Percentiles rank a stretch among this genome's conserved stretches.
These are phyloP conservation scores for Caenorhabditis brenneri DNA, from an alignment of 1,140 invertebrate genomes.

Conservation along the genomic window DNA sequence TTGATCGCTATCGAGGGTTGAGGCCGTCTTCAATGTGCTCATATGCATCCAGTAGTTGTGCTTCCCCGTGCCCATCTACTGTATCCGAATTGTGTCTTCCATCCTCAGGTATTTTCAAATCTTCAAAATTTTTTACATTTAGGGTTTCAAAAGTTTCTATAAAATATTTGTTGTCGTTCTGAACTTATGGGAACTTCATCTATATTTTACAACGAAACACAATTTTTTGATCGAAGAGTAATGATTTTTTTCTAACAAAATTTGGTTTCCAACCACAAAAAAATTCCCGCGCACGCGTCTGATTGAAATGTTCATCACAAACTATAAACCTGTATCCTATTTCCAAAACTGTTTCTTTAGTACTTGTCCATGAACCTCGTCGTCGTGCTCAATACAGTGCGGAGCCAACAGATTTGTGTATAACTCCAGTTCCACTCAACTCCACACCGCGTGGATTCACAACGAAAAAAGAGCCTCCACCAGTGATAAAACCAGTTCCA, in stretches of 20 bases:
- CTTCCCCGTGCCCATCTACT: slow-evolving; percentile 53
- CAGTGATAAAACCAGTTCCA: slow-evolving; percentile 46
- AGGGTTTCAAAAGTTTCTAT: too few species aligned
- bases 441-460: slow-evolving; percentile 39
- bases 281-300: too few species aligned
- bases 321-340: neutral
- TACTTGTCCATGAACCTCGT: neutral
- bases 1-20: slow-evolving; percentile 31
- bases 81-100: slow-evolving; percentile 49
- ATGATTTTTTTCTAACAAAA: too few species aligned
- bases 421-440: slow-evolving; percentile 6
- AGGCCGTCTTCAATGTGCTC: slow-evolving; percentile 15
- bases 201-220: too few species aligned
- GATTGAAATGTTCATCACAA: neutral
- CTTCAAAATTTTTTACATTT: neutral
- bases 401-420: neutral
- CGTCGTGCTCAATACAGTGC: slow-evolving; percentile 10
- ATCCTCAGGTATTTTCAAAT: slow-evolving; percentile 16
- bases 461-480: slow-evolving; percentile 22
- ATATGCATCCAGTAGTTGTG: slow-evolving; percentile 34
- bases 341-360: neutral
- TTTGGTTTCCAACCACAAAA: too few species aligned
- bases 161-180: too few species aligned
- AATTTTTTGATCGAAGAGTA: too few species aligned
- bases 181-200: too few species aligned